Percentiles rank a stretch among this genome's conserved stretches.
Evolutionary conservation across 1,140 invertebrate genomes (phyloP).

Genomic region (Elymnias hypermnestra): DNA sequence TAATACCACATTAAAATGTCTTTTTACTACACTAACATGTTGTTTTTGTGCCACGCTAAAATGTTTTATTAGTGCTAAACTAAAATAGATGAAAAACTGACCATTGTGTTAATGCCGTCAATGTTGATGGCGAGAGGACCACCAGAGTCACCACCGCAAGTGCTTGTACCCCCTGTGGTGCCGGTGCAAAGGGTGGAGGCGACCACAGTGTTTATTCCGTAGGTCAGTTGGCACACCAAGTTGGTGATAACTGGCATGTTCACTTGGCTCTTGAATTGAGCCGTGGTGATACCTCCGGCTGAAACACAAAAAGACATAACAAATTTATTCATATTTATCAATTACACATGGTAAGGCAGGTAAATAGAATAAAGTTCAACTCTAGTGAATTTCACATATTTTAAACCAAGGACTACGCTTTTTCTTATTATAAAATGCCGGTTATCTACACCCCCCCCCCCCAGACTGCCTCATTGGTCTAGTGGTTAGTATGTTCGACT

Average conservation of each 20-base stretch:
- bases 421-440: too few species aligned
- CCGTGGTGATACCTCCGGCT: conserved; percentile 10
- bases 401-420: too few species aligned
- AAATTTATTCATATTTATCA: neutral
- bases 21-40: too few species aligned
- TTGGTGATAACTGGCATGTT: conserved; percentile 24
- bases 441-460: too few species aligned
- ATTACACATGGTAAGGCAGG: neutral
- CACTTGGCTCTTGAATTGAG: conserved; percentile 16
- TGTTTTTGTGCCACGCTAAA: too few species aligned
- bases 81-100: neutral
- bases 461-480: too few species aligned
- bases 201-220: conserved; percentile 6
- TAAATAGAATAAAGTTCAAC: too few species aligned
- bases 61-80: too few species aligned
- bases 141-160: conserved; percentile 8
- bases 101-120: neutral
- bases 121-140: neutral
- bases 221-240: conserved; percentile 15
- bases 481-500: too few species aligned
- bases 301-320: neutral
- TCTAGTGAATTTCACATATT: too few species aligned
- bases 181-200: conserved; percentile 20
- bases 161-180: conserved; percentile 17
- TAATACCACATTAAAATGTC: too few species aligned